Evolutionary conservation across 2,888 invertebrate genomes (phyloP).

Genomic region (Lepidonotus clava): DNA sequence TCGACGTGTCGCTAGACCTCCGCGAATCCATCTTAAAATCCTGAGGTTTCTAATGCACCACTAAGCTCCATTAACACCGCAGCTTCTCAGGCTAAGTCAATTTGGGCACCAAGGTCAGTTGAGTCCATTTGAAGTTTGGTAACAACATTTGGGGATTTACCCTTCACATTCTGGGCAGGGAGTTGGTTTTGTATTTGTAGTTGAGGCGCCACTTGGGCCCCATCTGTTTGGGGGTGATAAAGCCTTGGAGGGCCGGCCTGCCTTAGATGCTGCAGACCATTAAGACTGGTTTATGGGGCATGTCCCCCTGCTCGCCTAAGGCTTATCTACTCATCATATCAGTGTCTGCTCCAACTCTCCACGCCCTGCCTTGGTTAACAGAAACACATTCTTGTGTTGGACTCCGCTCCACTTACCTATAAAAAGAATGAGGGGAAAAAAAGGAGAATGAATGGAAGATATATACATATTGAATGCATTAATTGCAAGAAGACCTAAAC

Average conservation of each 20-base stretch:
- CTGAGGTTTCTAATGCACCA: neutral
- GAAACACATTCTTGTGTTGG: no score
- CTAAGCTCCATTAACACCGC: neutral
- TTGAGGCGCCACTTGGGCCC: neutral
- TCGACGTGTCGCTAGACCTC: slow-evolving; percentile 51
- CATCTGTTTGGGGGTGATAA: slow-evolving; percentile 6
- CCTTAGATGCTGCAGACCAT: neutral
- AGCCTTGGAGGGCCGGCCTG: neutral
- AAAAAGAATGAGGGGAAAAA: neutral
- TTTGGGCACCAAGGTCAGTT: neutral
- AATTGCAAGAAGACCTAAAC: neutral
- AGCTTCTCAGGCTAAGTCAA: neutral
- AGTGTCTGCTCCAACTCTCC: no score
- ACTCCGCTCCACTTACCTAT: neutral
- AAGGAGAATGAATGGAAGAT: neutral
- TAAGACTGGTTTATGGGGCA: neutral
- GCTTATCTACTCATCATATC: neutral
- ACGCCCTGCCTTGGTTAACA: no score
- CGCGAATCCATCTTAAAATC: slow-evolving; percentile 56
- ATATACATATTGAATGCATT: neutral
- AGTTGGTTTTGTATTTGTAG: neutral
- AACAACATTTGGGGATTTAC: neutral
- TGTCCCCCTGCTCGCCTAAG: neutral
- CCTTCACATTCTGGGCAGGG: neutral
- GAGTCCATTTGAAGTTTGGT: neutral